These are phyloP conservation scores for Amiota communis DNA, from an alignment of 2,888 invertebrate species.

Conservation along the genomic window DNA sequence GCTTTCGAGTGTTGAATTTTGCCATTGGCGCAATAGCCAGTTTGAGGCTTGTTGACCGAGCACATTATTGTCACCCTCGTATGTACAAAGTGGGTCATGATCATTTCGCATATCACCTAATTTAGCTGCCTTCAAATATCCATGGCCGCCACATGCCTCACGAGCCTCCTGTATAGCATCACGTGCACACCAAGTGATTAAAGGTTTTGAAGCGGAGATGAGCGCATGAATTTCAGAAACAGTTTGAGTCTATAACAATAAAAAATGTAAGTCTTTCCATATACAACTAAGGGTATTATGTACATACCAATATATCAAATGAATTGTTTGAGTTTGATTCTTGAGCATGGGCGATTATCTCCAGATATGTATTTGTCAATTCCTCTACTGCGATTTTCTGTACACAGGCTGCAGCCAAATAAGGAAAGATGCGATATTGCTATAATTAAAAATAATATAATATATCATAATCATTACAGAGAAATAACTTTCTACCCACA, in stretches of 20 bases:
- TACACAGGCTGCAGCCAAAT: conserved; percentile 79
- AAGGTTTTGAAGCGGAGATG: conserved; percentile 79
- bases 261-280: conserved; percentile 7
- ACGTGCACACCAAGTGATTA: conserved; percentile 83
- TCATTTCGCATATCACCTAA: conserved; percentile 88
- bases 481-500: conserved; percentile 70
- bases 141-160: conserved; percentile 91
- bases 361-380: conserved; percentile 79
- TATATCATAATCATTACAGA: neutral
- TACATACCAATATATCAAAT: conserved; percentile 70
- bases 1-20: conserved; percentile 74
- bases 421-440: conserved; percentile 84
- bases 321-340: conserved; percentile 72
- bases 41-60: conserved; percentile 92
- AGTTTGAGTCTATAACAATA: conserved; percentile 65
- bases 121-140: conserved; percentile 83
- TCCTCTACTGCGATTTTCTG: conserved; percentile 79
- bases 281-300: neutral
- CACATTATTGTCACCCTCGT: conserved; percentile 96
- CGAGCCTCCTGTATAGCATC: conserved; percentile 88
- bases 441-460: conserved; percentile 62
- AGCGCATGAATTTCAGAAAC: conserved; percentile 80
- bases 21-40: conserved; percentile 85
- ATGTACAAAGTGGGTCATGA: conserved; percentile 92
- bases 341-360: conserved; percentile 80